Evolutionary conservation across 2,113 vertebrate genomes (phyloP), one percentile per base, ranked within the genome.

Genomic region (Nannobrachium achirus): DNA sequence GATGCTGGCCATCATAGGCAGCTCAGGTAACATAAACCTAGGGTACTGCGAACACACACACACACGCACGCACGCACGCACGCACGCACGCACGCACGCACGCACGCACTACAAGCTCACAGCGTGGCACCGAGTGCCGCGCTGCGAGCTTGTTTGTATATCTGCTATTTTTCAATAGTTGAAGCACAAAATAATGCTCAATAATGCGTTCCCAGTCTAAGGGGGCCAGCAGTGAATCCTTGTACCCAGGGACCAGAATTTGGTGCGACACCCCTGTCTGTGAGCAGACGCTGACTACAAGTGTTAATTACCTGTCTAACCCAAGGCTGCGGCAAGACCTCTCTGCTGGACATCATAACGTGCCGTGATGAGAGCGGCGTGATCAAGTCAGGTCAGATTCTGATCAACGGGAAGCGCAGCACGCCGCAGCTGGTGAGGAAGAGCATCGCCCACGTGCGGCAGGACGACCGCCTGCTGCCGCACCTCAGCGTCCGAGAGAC

Each of bases 1-100:
- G 85, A 99, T 99, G 97, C 86, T 99, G 80, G 97, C 97, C 2
- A 16, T 99, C 78, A 97, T 98, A 14, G 96, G 96, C 79, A 98
- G 94, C 86, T 95, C 97, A 84, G 97, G 97, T 99, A 93, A 44
- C 0, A 13, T 33, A 33, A 33, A 33, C 25, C 3, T 33, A 33
- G 25, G 3, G 25, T 33, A 33, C n/a, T n/a, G n/a, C n/a, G n/a
- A n/a, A n/a, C 7, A 62, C 18, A 33, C 42, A 25, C 59, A 66
- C 19, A 41, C 51, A 55, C 69, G 60, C 10, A 38, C 15, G 7
- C 56, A 16, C 48, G 61, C 62, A 42, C 14, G 25, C 51, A 61
- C 11, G 20, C n/a, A 42, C 64, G 38, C 19, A 48, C n/a, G 40
- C 6, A 39, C 49, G 38, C 38, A 6, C 42, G 25, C 9, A 56